Evolutionary conservation across 2,113 vertebrate species (phyloP), one percentile per base, ranked within the genome.

Genomic region (Gopherus flavomarginatus): DNA sequence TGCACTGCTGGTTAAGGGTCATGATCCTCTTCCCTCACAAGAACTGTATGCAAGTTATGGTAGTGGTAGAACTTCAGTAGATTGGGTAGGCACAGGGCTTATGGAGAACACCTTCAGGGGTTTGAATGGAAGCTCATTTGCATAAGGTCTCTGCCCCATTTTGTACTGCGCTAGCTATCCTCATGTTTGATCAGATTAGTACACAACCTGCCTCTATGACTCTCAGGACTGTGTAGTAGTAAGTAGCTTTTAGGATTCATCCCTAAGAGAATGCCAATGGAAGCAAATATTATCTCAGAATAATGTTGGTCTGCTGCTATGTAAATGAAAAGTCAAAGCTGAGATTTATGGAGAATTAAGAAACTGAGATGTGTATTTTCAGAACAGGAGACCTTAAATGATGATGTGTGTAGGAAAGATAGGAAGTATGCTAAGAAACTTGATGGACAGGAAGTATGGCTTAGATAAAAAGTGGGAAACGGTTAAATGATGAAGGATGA

Each of bases 121-220:
- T 83, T n/a, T 49, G 5, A 50, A 29, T n/a, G 54, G 27, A 59
- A 81, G 49, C 26, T 90, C 12, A 29, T 47, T 78, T 47, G 42
- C 13, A 13, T 47, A 27, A 44, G 42, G 75, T 47, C 42, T 86
- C 26, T 69, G 12, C 57, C 38, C 1, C 0, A 0, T 8, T 21
- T 88, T 0, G 42, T 79, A 35, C n/a, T 83, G 17, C 3, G 1
- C 22, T 82, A 17, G 81, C 4, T 56, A 81, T 92, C 52, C 49
- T 92, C 1, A 0, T 21, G 13, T 78, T 94, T 62, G 19, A 88
- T 88, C 26, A 27, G 1, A 87, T 38, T 44, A 72, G 14, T 69
- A n/a, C 38, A 77, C 75, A 27, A 10, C 8, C 65, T 72, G 42
- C 75, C 11, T 47, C 44, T 78, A 12, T 90, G 11, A 83, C 81